Base-by-base conservation (phyloP, 2,888 invertebrate genomes). In the Fabriciana adippe region DNA sequence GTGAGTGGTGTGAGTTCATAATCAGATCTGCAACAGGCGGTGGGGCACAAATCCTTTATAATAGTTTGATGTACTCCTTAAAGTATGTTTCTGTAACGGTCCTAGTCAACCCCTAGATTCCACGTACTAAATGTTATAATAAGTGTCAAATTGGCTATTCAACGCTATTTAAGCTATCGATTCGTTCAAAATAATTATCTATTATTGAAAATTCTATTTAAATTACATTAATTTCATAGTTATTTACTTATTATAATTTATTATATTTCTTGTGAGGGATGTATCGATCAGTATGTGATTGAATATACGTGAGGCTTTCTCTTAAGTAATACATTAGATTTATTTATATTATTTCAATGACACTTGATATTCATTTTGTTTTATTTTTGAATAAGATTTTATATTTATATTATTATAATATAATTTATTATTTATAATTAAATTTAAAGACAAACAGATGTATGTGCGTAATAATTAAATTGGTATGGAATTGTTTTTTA, bases 41-140 rank as follows among this genome's bases (percentile, higher is more conserved):
- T 79, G 84, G 87, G 84, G 85, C 90, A 86, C 84, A 83, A 84
- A 66, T 73, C 74, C 73, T 76, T 78, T 74, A 77, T 82, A 81
- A 76, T 81, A 70, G 77, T 84, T 82, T 77, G 78, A 79, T 86
- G 82, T 89, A 87, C 72, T 84, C 78, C 76, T 89, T 86, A 84
- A 85, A 82, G 70, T 80, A 85, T 83, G 72, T 81, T 80, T 82
- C 87, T 89, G 88, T 89, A 89, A 88, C 83, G 78, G 78, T 79
- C 79, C 90, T 90, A 90, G 90, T 90, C 90, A 90, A 74, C 69
- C 73, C 74, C 68, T 78, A 78, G 76, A 78, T 69, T 72, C 74
- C 73, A 65, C 66, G 53, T 70, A 64, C 55, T 63, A 54, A 60
- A 66, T 66, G 65, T 66, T 66, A 35, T 59, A 57, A 51, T 41